These are phyloP conservation scores for Ctenodactylus gundi DNA, from an alignment of 2,113 vertebrate species.

Conservation along the genomic window DNA sequence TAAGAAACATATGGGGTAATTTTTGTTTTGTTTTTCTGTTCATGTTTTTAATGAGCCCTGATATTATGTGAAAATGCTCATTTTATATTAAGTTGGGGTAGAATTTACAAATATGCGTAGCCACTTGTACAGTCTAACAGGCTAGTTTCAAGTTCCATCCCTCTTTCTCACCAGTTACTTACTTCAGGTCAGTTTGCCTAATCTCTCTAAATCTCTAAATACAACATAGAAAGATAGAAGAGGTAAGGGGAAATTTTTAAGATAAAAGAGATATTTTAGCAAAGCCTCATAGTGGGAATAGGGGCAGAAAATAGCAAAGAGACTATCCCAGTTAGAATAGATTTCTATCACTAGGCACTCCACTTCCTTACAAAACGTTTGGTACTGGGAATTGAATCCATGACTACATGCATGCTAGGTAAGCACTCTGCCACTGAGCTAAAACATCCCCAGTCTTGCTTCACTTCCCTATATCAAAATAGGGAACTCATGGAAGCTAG, in stretches of 20 bases:
- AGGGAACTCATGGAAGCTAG: not conserved
- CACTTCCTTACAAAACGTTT: not conserved
- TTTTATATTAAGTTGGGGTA: not conserved
- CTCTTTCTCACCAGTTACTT: not conserved
- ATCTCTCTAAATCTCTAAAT: not conserved
- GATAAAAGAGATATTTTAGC: not conserved
- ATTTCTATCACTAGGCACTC: not conserved
- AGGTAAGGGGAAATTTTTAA: not conserved
- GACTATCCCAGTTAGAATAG: not conserved
- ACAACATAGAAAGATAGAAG: not conserved
- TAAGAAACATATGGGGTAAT: not conserved
- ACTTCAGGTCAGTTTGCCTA: not conserved
- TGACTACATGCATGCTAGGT: fast-evolving
- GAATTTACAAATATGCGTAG: not conserved
- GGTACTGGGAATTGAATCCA: not conserved
- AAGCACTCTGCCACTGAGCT: not conserved
- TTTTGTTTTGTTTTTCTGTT: not conserved
- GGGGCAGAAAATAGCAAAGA: not conserved
- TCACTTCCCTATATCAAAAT: not conserved
- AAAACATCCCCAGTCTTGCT: not conserved
- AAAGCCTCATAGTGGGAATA: not conserved
- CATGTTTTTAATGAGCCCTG: not conserved
- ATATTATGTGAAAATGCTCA: not conserved
- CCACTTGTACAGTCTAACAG: not conserved
- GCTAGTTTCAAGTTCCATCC: not conserved